phyloP scores from a whole-genome alignment of 2,113 vertebrate species.

The Okapia johnstoni region DNA sequence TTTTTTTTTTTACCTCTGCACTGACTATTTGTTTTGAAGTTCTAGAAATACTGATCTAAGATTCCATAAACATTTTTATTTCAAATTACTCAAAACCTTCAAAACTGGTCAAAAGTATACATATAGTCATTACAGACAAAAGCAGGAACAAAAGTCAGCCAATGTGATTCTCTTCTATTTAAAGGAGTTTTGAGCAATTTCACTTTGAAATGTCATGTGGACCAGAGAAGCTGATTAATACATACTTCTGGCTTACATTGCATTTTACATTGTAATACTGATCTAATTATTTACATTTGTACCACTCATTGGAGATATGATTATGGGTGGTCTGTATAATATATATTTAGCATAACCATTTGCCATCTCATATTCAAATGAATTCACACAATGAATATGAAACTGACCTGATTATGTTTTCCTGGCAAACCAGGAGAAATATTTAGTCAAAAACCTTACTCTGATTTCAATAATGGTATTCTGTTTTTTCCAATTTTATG shows the following conservation, averaged over 20 bases:
- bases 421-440: neutral
- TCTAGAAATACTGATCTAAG: constrained; percentile 9
- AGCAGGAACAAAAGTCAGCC: constrained; percentile 19
- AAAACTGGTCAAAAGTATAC: constrained; percentile 4
- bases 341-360: neutral
- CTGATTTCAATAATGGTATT: neutral
- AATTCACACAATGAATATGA: neutral
- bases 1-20: neutral
- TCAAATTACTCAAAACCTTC: constrained; percentile 21
- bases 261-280: constrained; percentile 38
- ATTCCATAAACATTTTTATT: constrained; percentile 37
- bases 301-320: neutral
- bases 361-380: neutral
- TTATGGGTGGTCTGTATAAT: neutral
- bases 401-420: neutral
- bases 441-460: neutral
- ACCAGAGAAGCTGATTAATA: neutral
- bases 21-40: constrained; percentile 17
- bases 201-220: constrained; percentile 32
- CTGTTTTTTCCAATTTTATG: neutral
- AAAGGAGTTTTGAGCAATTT: constrained; percentile 46
- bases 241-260: constrained; percentile 18
- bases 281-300: constrained; percentile 3
- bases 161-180: constrained; percentile 32
- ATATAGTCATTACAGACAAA: neutral